These are phyloP conservation scores for Indicator indicator DNA, from an alignment of 2,113 vertebrate genomes.

Conservation along the genomic window DNA sequence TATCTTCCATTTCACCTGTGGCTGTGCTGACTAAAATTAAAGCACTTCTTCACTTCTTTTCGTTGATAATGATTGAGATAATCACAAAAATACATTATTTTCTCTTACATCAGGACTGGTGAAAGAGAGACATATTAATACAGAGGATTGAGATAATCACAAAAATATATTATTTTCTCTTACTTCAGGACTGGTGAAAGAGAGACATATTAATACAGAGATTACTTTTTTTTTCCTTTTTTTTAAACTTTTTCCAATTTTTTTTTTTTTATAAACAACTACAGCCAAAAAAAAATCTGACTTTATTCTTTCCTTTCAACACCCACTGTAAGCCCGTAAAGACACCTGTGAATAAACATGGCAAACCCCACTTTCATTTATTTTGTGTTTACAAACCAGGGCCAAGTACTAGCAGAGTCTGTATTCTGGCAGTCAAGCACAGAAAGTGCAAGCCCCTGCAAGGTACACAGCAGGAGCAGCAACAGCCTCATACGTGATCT, in stretches of 20 bases:
- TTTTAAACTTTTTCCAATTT: neutral
- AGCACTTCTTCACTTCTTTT: neutral
- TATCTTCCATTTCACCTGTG: neutral
- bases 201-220: neutral
- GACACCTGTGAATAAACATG: neutral
- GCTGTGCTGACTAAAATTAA: neutral
- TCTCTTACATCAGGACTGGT: neutral
- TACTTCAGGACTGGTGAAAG: neutral
- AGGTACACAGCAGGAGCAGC: fast-evolving
- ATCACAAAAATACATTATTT: neutral
- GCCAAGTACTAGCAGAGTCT: neutral
- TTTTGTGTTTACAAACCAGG: neutral
- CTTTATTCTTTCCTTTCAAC: neutral
- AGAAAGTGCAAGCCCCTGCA: fast-evolving
- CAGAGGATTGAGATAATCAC: too few species aligned
- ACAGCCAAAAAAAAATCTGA: neutral
- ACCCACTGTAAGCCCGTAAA: neutral
- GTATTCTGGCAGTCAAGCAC: neutral
- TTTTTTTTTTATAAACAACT: neutral
- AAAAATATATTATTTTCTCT: neutral
- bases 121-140: neutral
- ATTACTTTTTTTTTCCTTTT: fast-evolving
- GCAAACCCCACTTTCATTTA: neutral
- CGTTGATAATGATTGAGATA: neutral
- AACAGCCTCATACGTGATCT: fast-evolving